Percentiles rank a stretch among this genome's conserved stretches.
These are phyloP conservation scores for Agrilus planipennis DNA, from an alignment of 1,140 invertebrate species.

Conservation along the genomic window DNA sequence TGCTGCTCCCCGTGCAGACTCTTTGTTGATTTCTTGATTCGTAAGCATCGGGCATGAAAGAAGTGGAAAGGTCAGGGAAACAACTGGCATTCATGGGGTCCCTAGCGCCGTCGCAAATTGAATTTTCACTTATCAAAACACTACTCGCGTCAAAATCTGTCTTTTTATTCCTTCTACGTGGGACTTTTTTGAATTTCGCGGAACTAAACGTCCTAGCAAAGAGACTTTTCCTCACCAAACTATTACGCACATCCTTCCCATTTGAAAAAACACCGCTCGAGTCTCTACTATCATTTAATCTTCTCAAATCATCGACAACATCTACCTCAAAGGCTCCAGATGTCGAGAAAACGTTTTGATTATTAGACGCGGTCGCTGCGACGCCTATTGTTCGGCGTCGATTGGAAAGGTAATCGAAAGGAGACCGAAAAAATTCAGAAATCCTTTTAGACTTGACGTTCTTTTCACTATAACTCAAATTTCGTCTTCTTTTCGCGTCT, in stretches of 20 bases:
- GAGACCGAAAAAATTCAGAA: constrained; percentile 29
- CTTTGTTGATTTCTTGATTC: constrained; percentile 14
- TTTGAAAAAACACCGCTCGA: no score
- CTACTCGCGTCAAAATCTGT: constrained; percentile 20
- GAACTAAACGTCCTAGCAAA: constrained; percentile 31
- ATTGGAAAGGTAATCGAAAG: constrained; percentile 29
- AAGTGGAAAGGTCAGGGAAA: constrained; percentile 29
- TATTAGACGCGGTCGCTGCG: constrained; percentile 17
- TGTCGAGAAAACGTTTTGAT: constrained; percentile 27
- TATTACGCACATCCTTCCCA: no score
- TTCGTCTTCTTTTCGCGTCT: constrained; percentile 22
- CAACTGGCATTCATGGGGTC: constrained; percentile 26
- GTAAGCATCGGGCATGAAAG: constrained; percentile 11
- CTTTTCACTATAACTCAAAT: constrained; percentile 28
- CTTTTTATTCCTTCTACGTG: constrained; percentile 15
- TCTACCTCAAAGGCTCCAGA: constrained; percentile 30
- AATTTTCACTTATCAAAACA: constrained; percentile 16
- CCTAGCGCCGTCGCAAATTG: constrained; percentile 13
- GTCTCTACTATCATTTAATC: no score
- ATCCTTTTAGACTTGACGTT: constrained; percentile 22
- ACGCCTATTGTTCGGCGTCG: constrained; percentile 24
- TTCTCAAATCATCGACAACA: constrained; percentile 24
- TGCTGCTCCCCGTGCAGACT: constrained; percentile 15
- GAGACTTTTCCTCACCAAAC: constrained; percentile 22
- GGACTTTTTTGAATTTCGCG: constrained; percentile 20